Evolutionary conservation across 2,888 invertebrate genomes (phyloP), one percentile per base, ranked within the genome.

Genomic region (Leptogaster cylindrica): DNA sequence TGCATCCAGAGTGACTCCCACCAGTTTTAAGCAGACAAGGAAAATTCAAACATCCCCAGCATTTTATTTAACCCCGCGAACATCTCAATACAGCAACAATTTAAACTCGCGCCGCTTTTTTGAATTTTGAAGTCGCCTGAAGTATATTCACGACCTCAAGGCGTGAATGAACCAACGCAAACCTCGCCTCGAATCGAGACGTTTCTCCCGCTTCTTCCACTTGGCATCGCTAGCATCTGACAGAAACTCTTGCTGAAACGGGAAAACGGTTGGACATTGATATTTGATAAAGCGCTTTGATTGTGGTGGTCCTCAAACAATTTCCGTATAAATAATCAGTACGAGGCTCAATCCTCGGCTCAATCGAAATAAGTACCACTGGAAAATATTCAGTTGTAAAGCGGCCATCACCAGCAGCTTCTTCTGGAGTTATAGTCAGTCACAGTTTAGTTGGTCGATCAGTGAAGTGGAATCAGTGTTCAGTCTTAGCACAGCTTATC

Each of bases 281-380:
- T 44, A 41, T 41, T 28, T 44, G 61, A 61, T 61, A 61, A 61
- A 41, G 44, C 28, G 31, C 27, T 2, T n/a, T 18, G 44, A 8
- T 10, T 25, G 48, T 48, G n/a, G 23, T 25, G 12, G 27, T 8
- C 12, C 5, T 20, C 3, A n/a, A 58, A 58, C 25, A 58, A 41
- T 61, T 61, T 31, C 44, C 61, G 27, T 61, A 61, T 61, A 61
- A 61, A 61, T 61, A 61, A 44, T 61, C 27, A 61, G 61, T 61
- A 61, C 33, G 44, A 44, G 41, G 23, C 41, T 23, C 12, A 16
- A 44, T 27, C 16, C 33, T 27, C 27, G 41, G 23, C 41, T 23
- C 12, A 16, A 44, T 27, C 16, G 44, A 28, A 44, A 28, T 28
- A 16, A 61, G 61, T 61, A 44, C 28, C 18, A 18, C 44, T 18